Percentiles rank a stretch among this genome's conserved stretches.
phyloP scores from a whole-genome alignment of 2,113 vertebrate species.

The Sturnus vulgaris region DNA sequence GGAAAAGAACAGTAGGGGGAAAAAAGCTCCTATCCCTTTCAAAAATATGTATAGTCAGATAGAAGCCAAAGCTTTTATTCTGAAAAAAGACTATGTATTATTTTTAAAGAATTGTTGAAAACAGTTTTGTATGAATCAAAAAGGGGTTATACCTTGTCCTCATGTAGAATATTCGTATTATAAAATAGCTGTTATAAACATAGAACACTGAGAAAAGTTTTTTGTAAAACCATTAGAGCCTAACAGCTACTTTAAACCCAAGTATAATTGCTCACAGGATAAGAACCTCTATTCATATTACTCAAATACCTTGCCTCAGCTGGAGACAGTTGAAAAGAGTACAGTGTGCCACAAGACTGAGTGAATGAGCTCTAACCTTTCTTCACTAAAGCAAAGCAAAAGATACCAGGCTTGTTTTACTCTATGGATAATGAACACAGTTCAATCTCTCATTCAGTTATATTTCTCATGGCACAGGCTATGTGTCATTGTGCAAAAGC shows the following conservation, averaged over 20 bases:
- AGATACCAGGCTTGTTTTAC: slow-evolving; percentile 30
- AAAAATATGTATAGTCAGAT: background rate
- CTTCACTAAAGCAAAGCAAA: slow-evolving; percentile 7
- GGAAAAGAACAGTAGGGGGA: background rate
- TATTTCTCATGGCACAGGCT: background rate
- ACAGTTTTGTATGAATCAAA: background rate
- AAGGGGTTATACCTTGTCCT: background rate
- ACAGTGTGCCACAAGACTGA: background rate
- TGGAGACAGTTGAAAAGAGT: slow-evolving; percentile 48
- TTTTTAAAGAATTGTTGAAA: background rate
- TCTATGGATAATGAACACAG: slow-evolving; percentile 12
- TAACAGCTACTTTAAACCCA: background rate
- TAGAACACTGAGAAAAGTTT: background rate
- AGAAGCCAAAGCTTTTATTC: slow-evolving; percentile 5
- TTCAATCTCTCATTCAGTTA: background rate
- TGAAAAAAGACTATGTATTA: background rate
- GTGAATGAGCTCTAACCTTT: slow-evolving; percentile 46
- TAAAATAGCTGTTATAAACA: background rate
- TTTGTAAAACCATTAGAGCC: background rate
- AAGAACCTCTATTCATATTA: slow-evolving; percentile 36
- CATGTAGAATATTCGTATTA: background rate
- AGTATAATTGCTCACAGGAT: slow-evolving; percentile 41
- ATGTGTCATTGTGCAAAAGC: background rate
- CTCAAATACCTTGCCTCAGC: slow-evolving; percentile 43
- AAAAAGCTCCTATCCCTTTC: background rate